phyloP scores from a whole-genome alignment of 2,113 vertebrate species.

The Micronycteris hirsuta region DNA sequence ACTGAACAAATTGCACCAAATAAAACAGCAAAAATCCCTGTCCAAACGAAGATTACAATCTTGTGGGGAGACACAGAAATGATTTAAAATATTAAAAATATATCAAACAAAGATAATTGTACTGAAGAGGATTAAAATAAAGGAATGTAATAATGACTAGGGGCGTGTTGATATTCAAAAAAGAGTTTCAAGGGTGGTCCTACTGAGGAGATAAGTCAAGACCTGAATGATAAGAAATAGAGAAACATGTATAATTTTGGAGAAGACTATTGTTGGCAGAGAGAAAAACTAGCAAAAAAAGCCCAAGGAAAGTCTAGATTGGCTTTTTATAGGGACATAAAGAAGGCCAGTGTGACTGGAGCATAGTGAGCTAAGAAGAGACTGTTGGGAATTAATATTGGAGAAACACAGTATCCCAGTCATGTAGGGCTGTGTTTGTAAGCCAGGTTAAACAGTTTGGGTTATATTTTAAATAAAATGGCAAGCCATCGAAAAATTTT shows the following conservation, averaged over 20 bases:
- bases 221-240: background rate
- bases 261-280: background rate
- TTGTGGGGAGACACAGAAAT: background rate
- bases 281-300: background rate
- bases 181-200: background rate
- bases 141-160: background rate
- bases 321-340: background rate
- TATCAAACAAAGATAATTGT: background rate
- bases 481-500: background rate
- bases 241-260: background rate
- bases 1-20: background rate
- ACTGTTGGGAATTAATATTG: background rate
- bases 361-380: background rate
- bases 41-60: background rate
- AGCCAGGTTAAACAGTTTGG: background rate
- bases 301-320: background rate
- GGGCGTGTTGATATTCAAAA: background rate
- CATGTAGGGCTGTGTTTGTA: background rate
- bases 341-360: background rate
- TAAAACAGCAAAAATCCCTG: background rate
- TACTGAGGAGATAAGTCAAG: background rate
- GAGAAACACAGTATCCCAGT: background rate
- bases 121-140: background rate
- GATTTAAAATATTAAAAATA: background rate
- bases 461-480: background rate